Evolutionary conservation across 1,140 invertebrate genomes (phyloP), one percentile per base, ranked within the genome.

Genomic region (Penaeus japonicus): DNA sequence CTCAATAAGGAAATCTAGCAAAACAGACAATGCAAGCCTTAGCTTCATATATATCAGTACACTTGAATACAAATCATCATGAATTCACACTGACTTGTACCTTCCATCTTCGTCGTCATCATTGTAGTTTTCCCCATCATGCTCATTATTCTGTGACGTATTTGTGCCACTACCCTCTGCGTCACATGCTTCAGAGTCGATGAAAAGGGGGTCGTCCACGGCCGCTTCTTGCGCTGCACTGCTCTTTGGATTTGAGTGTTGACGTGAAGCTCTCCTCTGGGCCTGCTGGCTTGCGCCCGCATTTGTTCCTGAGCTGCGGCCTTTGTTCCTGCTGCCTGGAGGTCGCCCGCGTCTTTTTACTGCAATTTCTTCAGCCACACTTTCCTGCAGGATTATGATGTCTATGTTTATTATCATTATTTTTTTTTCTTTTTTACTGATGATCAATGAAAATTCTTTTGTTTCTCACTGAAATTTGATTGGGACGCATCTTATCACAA

Each of bases 321-420:
- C 39, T 54, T 81, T 87, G 39, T 80, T 70, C 22, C 65, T 53
- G 39, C 85, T 87, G 12, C 85, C 85, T 47, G 55, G 77, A 15
- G 85, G 85, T 53, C 85, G 55, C 30, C 85, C 85, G 30, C 85
- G 55, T 32, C 85, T 32, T n/a, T 70, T 80, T 20, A 18, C 18
- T 70, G 57, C 24, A 73, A 35, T 30, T 22, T 22, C 18, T 65
- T 73, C 39, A 47, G 22, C 53, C 22, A 24, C 59, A 35, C 70
- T 84, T 32, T 84, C 65, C 12, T 84, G 47, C n/a, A 55, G 32
- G 20, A 15, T 5, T 12, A 47, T 15, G n/a, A 47, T 12, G 15
- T 47, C 5, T 7, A 47, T 12, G 47, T 47, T 47, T 0, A 47
- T 1, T 12, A 47, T 47, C n/a, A n/a, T n/a, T n/a, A n/a, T n/a